Evolutionary conservation across 2,888 invertebrate genomes (phyloP), one percentile per base, ranked within the genome.

Genomic region (Thyatira batis): DNA sequence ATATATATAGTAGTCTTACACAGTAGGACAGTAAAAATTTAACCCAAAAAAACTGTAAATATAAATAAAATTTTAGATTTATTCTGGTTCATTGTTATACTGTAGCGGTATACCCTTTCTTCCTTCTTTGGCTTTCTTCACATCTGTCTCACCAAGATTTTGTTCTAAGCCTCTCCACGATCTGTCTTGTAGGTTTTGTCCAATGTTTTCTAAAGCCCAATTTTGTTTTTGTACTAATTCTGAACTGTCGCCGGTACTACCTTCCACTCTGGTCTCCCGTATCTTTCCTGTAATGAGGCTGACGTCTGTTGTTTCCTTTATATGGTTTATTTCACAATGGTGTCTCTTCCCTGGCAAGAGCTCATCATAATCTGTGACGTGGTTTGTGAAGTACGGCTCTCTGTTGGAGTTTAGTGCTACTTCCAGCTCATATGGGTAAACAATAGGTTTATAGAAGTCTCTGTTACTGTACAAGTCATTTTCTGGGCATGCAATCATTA

Each of bases 371-470:
- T 98, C 96, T 45, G 95, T 94, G 27, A 95, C 91, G 80, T 95
- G 95, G 3, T 92, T 90, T 48, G 86, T 94, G 80, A 92, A 95
- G 56, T 84, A 89, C 0, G 93, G 92, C 33, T 93, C 93, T 57
- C 91, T 76, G 54, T 86, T 87, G 1, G 84, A 80, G 81, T 96
- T 97, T 17, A 97, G 84, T 3, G 96, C 96, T 53, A 96, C 92
- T 89, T 99, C 99, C 20, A 99, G 93, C 87, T 99, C 99, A 83
- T 95, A 98, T 0, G 98, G 96, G 20, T 98, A 97, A 0, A 98
- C 95, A 50, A 99, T 94, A 0, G 99, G 98, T 77, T 95, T 96
- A 73, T 96, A 97, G 82, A 96, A 98, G 53, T 98, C 98, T 68
- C 95, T 94, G 49, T 95, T 95, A 76, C 96, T 96, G 76, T 95